These are phyloP conservation scores for Indri indri DNA, from an alignment of 2,113 vertebrate species.

Conservation along the genomic window DNA sequence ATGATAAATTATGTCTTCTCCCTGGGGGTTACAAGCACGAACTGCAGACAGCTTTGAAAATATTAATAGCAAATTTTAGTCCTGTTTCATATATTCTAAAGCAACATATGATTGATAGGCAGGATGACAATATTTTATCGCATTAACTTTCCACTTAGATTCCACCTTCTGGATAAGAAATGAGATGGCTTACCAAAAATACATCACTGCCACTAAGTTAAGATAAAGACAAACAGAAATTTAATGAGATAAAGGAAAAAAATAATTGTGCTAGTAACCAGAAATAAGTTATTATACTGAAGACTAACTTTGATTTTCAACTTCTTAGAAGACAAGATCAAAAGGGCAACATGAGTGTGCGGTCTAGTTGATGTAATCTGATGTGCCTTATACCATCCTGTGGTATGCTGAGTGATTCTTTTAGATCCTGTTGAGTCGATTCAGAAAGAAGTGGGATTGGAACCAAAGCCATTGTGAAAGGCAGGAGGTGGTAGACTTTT, in stretches of 20 bases:
- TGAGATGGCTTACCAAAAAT: background rate
- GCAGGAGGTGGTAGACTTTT: background rate
- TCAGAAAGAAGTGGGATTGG: background rate
- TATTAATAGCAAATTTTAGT: background rate
- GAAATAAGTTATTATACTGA: background rate
- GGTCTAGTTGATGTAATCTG: background rate
- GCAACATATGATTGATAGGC: background rate
- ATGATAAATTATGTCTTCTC: slow-evolving; percentile 13
- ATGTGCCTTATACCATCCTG: background rate
- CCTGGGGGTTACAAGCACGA: slow-evolving; percentile 8
- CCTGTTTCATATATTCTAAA: slow-evolving; percentile 36
- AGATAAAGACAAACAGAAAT: background rate
- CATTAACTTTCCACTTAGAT: slow-evolving; percentile 31
- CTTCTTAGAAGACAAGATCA: background rate
- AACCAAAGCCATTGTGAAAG: background rate
- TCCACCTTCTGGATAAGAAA: slow-evolving; percentile 26
- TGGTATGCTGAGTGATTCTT: background rate
- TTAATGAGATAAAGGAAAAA: background rate
- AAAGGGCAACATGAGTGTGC: background rate
- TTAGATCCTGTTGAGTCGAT: background rate
- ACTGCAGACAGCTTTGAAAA: background rate
- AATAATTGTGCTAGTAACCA: background rate
- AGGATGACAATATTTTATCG: background rate
- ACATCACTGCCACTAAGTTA: background rate
- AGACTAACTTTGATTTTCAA: background rate